phyloP scores from a whole-genome alignment of 2,113 vertebrate species.

The Anolis sagrei region DNA sequence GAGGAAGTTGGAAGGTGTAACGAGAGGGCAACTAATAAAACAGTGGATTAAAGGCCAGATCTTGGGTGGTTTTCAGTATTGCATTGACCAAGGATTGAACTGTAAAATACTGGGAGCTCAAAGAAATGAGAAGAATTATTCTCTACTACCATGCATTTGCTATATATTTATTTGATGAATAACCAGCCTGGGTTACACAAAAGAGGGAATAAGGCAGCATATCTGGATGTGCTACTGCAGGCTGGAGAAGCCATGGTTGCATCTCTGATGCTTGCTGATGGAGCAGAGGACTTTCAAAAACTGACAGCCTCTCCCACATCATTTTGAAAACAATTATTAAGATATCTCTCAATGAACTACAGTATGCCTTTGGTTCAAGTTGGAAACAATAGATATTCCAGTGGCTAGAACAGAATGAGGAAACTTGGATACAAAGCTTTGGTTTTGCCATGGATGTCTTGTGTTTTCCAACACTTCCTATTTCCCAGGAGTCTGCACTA shows the following conservation, averaged over 20 bases:
- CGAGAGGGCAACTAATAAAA: constrained; percentile 50
- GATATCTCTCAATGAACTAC: no score
- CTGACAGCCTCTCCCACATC: no score
- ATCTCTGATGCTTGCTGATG: not conserved
- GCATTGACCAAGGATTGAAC: not conserved
- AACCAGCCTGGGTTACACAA: not conserved
- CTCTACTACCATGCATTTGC: not conserved
- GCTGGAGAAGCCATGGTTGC: not conserved
- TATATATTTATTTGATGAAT: constrained; percentile 9
- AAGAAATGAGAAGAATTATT: constrained; percentile 36
- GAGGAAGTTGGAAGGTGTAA: constrained; percentile 46
- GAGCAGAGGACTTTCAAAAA: no score
- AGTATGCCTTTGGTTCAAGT: no score
- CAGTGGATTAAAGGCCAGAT: constrained; percentile 49
- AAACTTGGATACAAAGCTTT: no score
- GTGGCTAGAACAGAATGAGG: no score
- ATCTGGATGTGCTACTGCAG: not conserved
- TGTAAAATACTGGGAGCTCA: constrained; percentile 55
- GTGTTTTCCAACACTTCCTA: no score
- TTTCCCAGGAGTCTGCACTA: no score
- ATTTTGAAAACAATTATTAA: no score
- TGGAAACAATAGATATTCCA: no score
- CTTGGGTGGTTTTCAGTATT: not conserved
- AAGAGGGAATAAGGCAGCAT: not conserved
- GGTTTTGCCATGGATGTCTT: no score